Evolutionary conservation across 2,888 invertebrate species (phyloP), one percentile per base, ranked within the genome.

Genomic region (Teleiodes luculella): DNA sequence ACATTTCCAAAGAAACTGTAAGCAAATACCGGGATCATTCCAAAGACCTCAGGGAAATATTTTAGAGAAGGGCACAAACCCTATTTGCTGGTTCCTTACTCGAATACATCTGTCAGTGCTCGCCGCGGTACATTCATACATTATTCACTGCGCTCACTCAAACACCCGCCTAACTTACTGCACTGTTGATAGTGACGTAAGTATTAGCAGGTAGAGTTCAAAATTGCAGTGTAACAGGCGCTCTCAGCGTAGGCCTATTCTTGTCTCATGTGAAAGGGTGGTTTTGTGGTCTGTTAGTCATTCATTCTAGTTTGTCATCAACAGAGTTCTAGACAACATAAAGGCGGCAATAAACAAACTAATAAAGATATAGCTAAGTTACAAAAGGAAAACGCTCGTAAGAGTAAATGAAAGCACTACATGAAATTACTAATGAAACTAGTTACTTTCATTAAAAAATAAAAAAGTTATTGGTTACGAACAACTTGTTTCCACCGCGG

Each of bases 101-200:
- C 13, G 1, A 8, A 8, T 28, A 49, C 37, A 49, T 49, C 37
- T 49, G 49, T 49, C 49, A 28, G 49, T 37, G 49, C 14, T 37
- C 20, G 14, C 11, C 28, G 28, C 57, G 56, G 62, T 59, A 62
- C 59, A 62, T 63, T 68, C 65, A 61, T 65, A 58, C 74, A 75
- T 74, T 73, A 75, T 75, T 76, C 72, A 74, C 67, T 53, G 60
- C n/a, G 65, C 66, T 60, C 64, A 61, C 61, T 67, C 72, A 70
- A 72, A 70, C 68, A 67, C 63, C 68, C 69, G 67, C 64, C 67
- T 68, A 58, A 56, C 58, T 60, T 57, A 58, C 63, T 54, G 53
- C 53, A 48, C 39, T 51, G 49, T 45, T 52, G 8, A 53, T 45
- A 31, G 3, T n/a, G 20, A 13, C 28, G 2, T 28, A 28, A 13